A percentile compares a stretch with the other conserved stretches of the same genome.
These are phyloP conservation scores for Oceanites oceanicus DNA, from an alignment of 2,113 vertebrate species.

Conservation along the genomic window DNA sequence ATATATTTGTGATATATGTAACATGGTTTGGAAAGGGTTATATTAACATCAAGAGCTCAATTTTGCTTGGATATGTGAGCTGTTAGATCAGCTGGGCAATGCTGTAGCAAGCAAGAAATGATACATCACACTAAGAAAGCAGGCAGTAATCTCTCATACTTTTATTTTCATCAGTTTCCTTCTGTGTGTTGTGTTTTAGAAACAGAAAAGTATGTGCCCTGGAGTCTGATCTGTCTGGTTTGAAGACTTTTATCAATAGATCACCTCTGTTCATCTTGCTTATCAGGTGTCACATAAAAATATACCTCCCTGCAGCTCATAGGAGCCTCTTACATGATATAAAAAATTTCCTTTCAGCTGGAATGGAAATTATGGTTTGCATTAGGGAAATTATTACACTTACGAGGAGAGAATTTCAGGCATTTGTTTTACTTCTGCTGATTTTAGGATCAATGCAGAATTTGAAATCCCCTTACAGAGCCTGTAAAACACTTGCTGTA, in stretches of 20 bases:
- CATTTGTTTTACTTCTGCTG: neutral
- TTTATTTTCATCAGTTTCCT: neutral
- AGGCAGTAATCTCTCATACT: neutral
- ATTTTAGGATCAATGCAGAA: neutral
- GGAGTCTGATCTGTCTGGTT: neutral
- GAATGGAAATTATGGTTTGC: neutral
- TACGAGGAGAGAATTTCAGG: neutral
- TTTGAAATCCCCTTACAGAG: neutral
- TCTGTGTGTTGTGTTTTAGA: neutral
- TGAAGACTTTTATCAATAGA: neutral
- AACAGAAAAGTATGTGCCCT: neutral
- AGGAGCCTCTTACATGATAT: neutral
- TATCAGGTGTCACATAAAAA: neutral
- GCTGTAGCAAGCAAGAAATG: neutral
- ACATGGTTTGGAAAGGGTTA: neutral
- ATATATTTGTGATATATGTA: fast-evolving
- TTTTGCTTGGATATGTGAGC: neutral
- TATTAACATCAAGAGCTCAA: neutral
- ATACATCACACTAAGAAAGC: neutral
- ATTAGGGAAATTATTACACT: neutral
- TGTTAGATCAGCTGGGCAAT: neutral
- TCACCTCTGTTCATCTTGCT: neutral
- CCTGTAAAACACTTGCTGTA: neutral
- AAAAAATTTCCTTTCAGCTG: neutral
- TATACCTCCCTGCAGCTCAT: neutral